These are phyloP conservation scores for Neocrepidodera transversa DNA, from an alignment of 2,888 invertebrate species.

Conservation along the genomic window DNA sequence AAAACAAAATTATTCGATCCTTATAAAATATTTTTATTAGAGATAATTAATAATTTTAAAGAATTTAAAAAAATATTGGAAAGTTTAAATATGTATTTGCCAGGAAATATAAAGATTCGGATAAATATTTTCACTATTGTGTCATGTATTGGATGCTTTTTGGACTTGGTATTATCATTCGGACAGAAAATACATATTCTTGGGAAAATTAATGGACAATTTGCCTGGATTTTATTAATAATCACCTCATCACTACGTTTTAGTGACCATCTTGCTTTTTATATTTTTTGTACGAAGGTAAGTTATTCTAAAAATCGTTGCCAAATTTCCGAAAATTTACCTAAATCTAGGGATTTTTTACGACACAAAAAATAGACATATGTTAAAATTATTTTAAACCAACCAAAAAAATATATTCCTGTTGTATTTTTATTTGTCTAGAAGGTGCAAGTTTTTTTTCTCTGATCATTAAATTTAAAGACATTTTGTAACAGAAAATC, in stretches of 20 bases:
- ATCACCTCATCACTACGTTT: slow-evolving; percentile 35
- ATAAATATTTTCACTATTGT: slow-evolving; percentile 31
- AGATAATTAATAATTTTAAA: slow-evolving; percentile 15
- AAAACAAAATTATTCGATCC: slow-evolving; percentile 21
- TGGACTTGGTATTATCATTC: slow-evolving; percentile 41
- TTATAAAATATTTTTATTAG: slow-evolving; percentile 20
- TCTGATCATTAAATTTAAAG: too few species aligned
- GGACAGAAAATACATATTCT: slow-evolving; percentile 31
- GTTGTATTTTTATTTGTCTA: too few species aligned
- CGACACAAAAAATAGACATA: too few species aligned
- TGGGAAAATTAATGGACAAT: slow-evolving; percentile 43
- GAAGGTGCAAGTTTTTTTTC: too few species aligned
- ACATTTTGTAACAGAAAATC: too few species aligned
- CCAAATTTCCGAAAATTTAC: too few species aligned
- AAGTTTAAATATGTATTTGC: slow-evolving; percentile 31
- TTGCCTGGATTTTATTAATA: slow-evolving; percentile 45
- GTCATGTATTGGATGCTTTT: slow-evolving; percentile 40
- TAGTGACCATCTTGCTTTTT: slow-evolving; percentile 6
- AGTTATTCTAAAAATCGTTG: too few species aligned
- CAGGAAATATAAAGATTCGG: slow-evolving; percentile 28
- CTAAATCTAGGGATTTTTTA: too few species aligned
- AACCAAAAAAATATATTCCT: too few species aligned
- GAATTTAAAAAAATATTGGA: slow-evolving; percentile 13
- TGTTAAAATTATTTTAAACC: too few species aligned
- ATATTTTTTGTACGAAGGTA: slow-evolving; percentile 27